A percentile compares a stretch with the other conserved stretches of the same genome.
These are phyloP conservation scores for Teinopalpus imperialis DNA, from an alignment of 2,888 invertebrate species.

Conservation along the genomic window DNA sequence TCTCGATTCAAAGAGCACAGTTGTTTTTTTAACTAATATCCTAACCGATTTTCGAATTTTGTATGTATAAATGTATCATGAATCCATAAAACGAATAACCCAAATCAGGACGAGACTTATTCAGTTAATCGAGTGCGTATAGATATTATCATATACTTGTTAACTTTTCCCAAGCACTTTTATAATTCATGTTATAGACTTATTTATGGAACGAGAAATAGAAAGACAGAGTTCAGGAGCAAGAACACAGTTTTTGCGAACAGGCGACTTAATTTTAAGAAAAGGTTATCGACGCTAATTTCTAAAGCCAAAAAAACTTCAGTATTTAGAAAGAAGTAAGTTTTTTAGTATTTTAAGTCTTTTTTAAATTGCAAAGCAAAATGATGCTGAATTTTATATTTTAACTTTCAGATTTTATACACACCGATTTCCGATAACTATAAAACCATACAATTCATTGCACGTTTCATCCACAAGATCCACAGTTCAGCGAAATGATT, in stretches of 20 bases:
- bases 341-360: neutral
- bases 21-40: too few species aligned
- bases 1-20: too few species aligned
- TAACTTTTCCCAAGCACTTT: too few species aligned
- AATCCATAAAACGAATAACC: too few species aligned
- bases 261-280: slow-evolving; percentile 41
- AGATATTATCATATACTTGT: too few species aligned
- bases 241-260: slow-evolving; percentile 36
- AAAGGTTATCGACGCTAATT: slow-evolving; percentile 25
- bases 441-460: slow-evolving; percentile 20
- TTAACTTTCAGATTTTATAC: slow-evolving; percentile 20
- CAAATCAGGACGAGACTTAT: too few species aligned
- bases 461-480: slow-evolving; percentile 1
- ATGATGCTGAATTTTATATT: too few species aligned
- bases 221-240: slow-evolving; percentile 31
- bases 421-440: slow-evolving; percentile 14
- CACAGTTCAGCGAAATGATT: neutral
- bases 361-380: too few species aligned
- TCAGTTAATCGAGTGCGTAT: too few species aligned
- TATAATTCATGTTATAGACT: slow-evolving; percentile 45
- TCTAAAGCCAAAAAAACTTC: slow-evolving; percentile 11
- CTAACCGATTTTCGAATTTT: too few species aligned
- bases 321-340: slow-evolving; percentile 10
- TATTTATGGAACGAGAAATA: slow-evolving; percentile 31
- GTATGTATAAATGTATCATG: too few species aligned